These are phyloP conservation scores for Tachypleus tridentatus DNA, from an alignment of 1,140 invertebrate species.

Conservation along the genomic window DNA sequence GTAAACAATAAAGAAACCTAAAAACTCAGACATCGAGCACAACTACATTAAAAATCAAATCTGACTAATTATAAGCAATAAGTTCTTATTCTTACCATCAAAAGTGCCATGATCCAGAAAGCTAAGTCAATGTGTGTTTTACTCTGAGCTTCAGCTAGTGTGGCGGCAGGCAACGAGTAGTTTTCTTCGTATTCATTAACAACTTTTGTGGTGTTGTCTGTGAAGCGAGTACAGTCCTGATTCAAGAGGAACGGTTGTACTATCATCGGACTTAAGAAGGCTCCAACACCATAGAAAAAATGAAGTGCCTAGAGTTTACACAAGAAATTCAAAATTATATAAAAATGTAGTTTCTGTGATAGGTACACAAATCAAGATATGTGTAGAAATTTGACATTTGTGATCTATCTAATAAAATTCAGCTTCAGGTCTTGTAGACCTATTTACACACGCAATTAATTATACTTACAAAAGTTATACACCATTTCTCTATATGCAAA, in stretches of 20 bases:
- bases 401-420: too few species aligned
- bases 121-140: constrained; percentile 32
- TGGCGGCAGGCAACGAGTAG: constrained; percentile 14
- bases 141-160: constrained; percentile 14
- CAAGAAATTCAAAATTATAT: neutral
- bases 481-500: too few species aligned
- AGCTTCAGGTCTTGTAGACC: too few species aligned
- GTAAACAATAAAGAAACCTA: too few species aligned
- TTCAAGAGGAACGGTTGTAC: constrained; percentile 40
- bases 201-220: constrained; percentile 11
- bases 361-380: too few species aligned
- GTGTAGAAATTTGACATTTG: too few species aligned
- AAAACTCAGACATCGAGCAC: too few species aligned
- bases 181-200: constrained; percentile 12
- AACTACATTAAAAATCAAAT: neutral
- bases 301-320: constrained; percentile 35
- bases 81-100: constrained; percentile 32
- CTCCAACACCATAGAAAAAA: constrained; percentile 42
- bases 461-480: too few species aligned
- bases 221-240: constrained; percentile 30
- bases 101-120: constrained; percentile 38
- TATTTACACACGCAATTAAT: too few species aligned
- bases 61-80: neutral
- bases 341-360: too few species aligned
- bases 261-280: constrained; percentile 41